Evolutionary conservation across 2,888 invertebrate genomes (phyloP), one percentile per base, ranked within the genome.

Genomic region (Buathra laborator): DNA sequence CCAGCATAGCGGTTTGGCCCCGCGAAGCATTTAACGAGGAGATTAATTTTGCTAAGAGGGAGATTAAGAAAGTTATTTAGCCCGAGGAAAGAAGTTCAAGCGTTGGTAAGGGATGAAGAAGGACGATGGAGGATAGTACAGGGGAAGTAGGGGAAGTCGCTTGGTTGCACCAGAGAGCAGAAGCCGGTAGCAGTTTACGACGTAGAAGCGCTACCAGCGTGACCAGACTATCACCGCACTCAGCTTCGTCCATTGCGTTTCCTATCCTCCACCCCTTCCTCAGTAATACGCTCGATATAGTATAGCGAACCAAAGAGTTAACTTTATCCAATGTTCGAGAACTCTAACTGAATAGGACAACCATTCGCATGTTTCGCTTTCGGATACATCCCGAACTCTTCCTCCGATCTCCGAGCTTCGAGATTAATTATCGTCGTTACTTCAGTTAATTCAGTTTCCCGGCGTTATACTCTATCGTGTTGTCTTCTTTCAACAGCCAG

Each of bases 21-120:
- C 82, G 86, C 77, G 72, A 86, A 86, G 88, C 88, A 91, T 91
- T 91, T 91, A 91, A 91, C 90, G 90, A 86, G 84, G 71, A 87
- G 90, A 90, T 91, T 91, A 91, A 91, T 89, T 89, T 80, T 75
- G 86, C 83, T 88, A 88, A 91, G 89, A 88, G 86, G 87, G 79
- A 81, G 88, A 89, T 89, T 90, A 90, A 89, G 89, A 89, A 89
- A 90, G 89, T 90, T 89, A 87, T 87, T 77, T 80, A 46, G 77
- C 83, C 77, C 72, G 86, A 71, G 87, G 85, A 88, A 86, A 85
- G 86, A 81, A 77, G 75, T 68, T 81, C 83, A 78, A 84, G 83
- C 87, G 86, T 59, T 48, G 44, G 43, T 32, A 56, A 56, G 3
- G 56, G 24, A 10, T 16, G 56, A 24, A 0, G 3, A 29, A 66